These are phyloP conservation scores for Cheilosia vernalis DNA, from an alignment of 2,888 invertebrate species.

Conservation along the genomic window DNA sequence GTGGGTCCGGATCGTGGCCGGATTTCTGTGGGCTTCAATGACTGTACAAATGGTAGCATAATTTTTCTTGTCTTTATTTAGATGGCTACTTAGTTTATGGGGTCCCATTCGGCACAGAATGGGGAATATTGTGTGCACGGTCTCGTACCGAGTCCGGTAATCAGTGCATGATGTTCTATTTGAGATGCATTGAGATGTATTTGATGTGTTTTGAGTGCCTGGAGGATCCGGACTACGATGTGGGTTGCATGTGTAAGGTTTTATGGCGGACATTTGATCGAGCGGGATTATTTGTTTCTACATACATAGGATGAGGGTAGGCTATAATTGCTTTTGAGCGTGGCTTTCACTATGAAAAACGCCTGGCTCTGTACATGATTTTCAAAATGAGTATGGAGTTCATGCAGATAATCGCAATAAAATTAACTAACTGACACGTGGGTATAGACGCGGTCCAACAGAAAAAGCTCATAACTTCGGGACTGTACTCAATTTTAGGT, in stretches of 20 bases:
- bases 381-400: too few relatives aligned
- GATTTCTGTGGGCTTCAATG: conserved; percentile 73
- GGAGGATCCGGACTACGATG: conserved; percentile 53
- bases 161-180: conserved; percentile 71
- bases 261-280: conserved; percentile 57
- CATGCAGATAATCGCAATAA: too few relatives aligned
- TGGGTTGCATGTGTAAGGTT: conserved; percentile 63
- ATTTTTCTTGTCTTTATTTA: conserved; percentile 75
- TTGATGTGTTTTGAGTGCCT: conserved; percentile 54
- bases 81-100: conserved; percentile 75
- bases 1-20: conserved; percentile 26
- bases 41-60: conserved; percentile 73
- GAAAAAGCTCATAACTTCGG: too few relatives aligned
- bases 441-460: too few relatives aligned
- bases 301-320: conserved; percentile 61
- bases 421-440: too few relatives aligned
- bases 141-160: conserved; percentile 49
- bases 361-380: too few relatives aligned
- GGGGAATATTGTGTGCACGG: conserved; percentile 32
- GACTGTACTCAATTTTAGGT: too few relatives aligned
- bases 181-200: conserved; percentile 68
- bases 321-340: conserved; percentile 16
- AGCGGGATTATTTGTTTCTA: conserved; percentile 47
- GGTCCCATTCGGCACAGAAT: conserved; percentile 62
- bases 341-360: conserved; percentile 32